Conservation (phyloP, 37 sponge, comb jelly and placozoan genomes). For the Chondrilla cf. caribensis region DNA sequence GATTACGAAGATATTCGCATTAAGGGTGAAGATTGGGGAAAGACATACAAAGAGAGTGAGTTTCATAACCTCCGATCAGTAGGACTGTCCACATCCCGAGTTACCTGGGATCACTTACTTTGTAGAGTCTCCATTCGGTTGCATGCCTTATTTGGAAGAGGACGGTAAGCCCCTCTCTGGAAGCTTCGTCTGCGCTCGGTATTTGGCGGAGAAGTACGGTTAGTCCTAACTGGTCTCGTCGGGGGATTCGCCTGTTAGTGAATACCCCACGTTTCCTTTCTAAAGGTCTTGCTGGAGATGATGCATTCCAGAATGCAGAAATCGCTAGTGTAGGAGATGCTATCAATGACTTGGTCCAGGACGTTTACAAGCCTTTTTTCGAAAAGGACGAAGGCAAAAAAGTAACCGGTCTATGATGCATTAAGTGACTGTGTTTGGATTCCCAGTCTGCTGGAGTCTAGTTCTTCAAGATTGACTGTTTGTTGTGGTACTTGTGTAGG, state of each 20-base stretch:
- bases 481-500: not conserved
- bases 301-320: constrained; percentile 54
- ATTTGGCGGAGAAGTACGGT: constrained; percentile 54
- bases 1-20: constrained; percentile 27
- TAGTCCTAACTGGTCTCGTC: not conserved
- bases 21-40: constrained; percentile 10
- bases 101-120: too few relatives aligned
- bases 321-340: constrained; percentile 47
- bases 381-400: constrained; percentile 52
- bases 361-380: not conserved
- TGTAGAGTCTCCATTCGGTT: constrained; percentile 37
- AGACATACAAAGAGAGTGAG: constrained; percentile 4
- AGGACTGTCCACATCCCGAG: too few relatives aligned
- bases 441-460: not conserved
- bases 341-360: constrained; percentile 17
- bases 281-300: constrained; percentile 52
- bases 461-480: not conserved
- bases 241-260: too few relatives aligned
- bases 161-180: constrained; percentile 51
- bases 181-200: constrained; percentile 29
- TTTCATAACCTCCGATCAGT: not conserved
- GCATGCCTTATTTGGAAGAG: constrained; percentile 51
- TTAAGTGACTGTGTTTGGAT: not conserved
- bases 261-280: constrained; percentile 1
- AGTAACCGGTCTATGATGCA: not conserved